These are phyloP conservation scores for Planococcus citri DNA, from an alignment of 1,140 invertebrate genomes.

Conservation along the genomic window DNA sequence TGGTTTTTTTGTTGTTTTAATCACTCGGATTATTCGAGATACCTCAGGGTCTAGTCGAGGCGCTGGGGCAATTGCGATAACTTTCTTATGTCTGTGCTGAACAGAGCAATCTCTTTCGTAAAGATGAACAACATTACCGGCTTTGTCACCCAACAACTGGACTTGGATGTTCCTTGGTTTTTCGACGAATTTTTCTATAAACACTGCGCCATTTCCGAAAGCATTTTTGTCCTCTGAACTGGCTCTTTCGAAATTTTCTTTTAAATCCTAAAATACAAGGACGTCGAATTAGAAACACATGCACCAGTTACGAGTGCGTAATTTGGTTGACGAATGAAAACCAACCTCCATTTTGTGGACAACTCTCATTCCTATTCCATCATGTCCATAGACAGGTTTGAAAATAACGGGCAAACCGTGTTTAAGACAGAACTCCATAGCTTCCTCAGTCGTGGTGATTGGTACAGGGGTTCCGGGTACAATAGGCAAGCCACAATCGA, in stretches of 20 bases:
- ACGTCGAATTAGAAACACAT: background rate
- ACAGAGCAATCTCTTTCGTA: slow-evolving; percentile 98
- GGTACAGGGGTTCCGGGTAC: slow-evolving; percentile 81
- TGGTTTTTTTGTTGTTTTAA: background rate
- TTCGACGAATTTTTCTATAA: slow-evolving; percentile 98
- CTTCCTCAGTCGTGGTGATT: slow-evolving; percentile 75
- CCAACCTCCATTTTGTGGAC: slow-evolving; percentile 72
- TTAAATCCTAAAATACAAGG: slow-evolving; percentile 55
- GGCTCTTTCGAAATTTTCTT: slow-evolving; percentile 81
- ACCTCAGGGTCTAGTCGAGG: slow-evolving; percentile 62
- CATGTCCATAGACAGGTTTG: slow-evolving; percentile 97
- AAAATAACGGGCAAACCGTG: slow-evolving; percentile 96
- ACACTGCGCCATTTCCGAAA: slow-evolving; percentile 97
- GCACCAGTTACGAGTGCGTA: background rate
- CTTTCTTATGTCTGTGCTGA: slow-evolving; percentile 94
- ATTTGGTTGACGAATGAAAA: background rate
- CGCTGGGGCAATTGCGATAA: slow-evolving; percentile 96
- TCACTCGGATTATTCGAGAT: slow-evolving; percentile 4
- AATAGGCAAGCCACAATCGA: slow-evolving; percentile 73
- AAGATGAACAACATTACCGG: slow-evolving; percentile 92
- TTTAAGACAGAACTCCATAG: slow-evolving; percentile 78
- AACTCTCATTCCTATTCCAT: slow-evolving; percentile 95
- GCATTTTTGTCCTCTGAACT: slow-evolving; percentile 88
- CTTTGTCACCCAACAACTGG: slow-evolving; percentile 85
- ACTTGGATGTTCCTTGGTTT: slow-evolving; percentile 97